These are phyloP conservation scores for Sciurus niger DNA, from an alignment of 2,113 vertebrate genomes.

Conservation along the genomic window DNA sequence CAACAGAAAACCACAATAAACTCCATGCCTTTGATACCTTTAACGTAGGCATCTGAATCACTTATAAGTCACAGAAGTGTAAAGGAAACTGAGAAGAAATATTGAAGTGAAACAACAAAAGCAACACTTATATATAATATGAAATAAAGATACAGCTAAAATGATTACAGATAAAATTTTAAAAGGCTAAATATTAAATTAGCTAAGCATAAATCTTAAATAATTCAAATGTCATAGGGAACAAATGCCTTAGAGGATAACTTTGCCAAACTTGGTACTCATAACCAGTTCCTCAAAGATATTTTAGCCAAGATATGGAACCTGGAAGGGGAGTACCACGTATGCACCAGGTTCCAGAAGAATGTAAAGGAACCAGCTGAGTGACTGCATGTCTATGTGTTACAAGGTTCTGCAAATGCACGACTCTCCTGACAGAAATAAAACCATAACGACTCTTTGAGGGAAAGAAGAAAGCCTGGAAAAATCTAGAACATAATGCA, in stretches of 20 bases:
- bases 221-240: not conserved
- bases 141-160: not conserved
- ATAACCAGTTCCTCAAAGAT: not conserved
- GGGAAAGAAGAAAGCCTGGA: not conserved
- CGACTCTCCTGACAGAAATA: not conserved
- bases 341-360: not conserved
- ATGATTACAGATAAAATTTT: not conserved
- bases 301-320: not conserved
- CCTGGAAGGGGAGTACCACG: not conserved
- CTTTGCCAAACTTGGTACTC: not conserved
- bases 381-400: not conserved
- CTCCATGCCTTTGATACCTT: not conserved
- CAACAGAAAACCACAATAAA: not conserved
- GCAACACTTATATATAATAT: not conserved
- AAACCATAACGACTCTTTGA: not conserved
- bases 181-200: not conserved
- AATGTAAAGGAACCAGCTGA: not conserved
- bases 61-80: not conserved
- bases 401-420: not conserved
- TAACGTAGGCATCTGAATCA: not conserved
- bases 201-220: not conserved
- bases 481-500: not conserved
- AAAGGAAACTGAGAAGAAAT: not conserved
- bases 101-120: not conserved
- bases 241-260: not conserved